Percentiles rank a stretch among this genome's conserved stretches.
These are phyloP conservation scores for Cyprinodon brontotheroides DNA, from an alignment of 2,113 vertebrate species.

Conservation along the genomic window DNA sequence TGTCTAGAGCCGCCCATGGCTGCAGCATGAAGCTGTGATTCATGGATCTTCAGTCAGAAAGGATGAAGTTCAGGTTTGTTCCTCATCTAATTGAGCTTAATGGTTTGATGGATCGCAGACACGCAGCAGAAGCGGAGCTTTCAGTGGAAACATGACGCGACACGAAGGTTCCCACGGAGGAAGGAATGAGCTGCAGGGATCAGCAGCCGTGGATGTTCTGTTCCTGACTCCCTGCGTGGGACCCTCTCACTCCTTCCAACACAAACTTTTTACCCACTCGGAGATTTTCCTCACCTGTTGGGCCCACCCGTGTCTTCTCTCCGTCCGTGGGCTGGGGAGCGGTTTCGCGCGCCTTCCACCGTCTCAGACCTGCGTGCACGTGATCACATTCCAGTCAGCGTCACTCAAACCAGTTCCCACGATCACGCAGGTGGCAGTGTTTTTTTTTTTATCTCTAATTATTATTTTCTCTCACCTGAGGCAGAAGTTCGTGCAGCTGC, in stretches of 20 bases:
- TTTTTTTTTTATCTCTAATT: neutral
- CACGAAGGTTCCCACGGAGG: neutral
- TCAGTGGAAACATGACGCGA: neutral
- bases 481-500: slow-evolving; percentile 87
- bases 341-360: slow-evolving; percentile 38
- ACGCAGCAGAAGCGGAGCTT: too few species aligned
- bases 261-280: neutral
- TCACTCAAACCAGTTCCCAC: neutral
- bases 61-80: neutral
- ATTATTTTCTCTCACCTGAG: slow-evolving; percentile 39
- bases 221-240: too few species aligned
- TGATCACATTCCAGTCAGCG: slow-evolving; percentile 18
- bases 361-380: slow-evolving; percentile 49
- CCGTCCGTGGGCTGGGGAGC: slow-evolving; percentile 36
- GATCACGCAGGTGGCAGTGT: neutral
- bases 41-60: too few species aligned
- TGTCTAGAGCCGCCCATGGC: too few species aligned
- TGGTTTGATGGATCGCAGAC: too few species aligned
- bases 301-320: slow-evolving; percentile 46
- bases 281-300: slow-evolving; percentile 62
- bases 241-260: too few species aligned
- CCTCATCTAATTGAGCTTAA: neutral
- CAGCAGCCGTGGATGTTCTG: neutral
- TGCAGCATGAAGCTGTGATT: too few species aligned
- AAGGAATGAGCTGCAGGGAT: neutral